Conservation (phyloP, 2,888 invertebrate species). For the Conistra vaccinii region DNA sequence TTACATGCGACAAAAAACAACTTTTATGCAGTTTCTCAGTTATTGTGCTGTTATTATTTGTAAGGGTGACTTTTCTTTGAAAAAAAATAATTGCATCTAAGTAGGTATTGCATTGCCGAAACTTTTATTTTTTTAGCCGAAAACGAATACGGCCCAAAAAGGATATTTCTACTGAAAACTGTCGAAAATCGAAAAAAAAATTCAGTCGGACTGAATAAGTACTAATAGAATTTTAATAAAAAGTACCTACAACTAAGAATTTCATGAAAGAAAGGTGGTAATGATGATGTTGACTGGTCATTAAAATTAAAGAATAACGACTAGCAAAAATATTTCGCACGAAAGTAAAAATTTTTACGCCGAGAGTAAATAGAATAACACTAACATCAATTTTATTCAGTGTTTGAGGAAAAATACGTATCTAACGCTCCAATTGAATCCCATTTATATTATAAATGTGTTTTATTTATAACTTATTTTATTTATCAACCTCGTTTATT, state of each 20-base stretch:
- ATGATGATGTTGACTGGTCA: not conserved
- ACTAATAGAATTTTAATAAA: not conserved
- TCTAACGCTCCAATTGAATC: slow-evolving; percentile 38
- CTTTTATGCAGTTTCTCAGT: not conserved
- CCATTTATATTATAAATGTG: slow-evolving; percentile 38
- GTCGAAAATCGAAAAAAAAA: not conserved
- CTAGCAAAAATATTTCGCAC: not conserved
- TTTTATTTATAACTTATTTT: slow-evolving; percentile 30
- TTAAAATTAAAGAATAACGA: not conserved
- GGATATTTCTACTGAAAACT: not conserved
- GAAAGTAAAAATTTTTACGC: slow-evolving; percentile 12
- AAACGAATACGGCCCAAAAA: not conserved
- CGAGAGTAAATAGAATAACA: slow-evolving; percentile 19
- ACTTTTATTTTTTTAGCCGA: not conserved
- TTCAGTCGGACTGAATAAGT: not conserved
- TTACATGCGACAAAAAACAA: not conserved
- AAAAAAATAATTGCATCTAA: too few relatives aligned
- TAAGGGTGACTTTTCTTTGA: not conserved
- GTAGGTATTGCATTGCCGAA: too few relatives aligned
- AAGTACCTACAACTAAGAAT: not conserved
- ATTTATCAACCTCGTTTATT: slow-evolving; percentile 25
- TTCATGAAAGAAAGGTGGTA: not conserved
- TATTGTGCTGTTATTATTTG: not conserved
- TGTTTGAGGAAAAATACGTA: slow-evolving; percentile 26
- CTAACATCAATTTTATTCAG: slow-evolving; percentile 30